Base-by-base conservation (phyloP, 1,140 invertebrate species). In the Lethrus apterus region DNA sequence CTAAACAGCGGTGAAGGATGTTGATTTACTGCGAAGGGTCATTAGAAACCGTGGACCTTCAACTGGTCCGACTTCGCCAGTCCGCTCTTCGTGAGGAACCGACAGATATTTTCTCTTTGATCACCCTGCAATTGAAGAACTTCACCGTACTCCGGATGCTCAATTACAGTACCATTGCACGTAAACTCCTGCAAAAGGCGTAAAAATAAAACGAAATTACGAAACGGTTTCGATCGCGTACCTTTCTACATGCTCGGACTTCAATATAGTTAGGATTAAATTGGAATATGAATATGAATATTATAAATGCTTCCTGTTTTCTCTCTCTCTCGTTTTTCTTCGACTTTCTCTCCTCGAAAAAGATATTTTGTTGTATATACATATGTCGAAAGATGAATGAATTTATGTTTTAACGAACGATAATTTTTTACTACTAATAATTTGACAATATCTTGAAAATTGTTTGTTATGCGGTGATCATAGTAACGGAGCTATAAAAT, bases 241-340 rank as follows among this genome's bases (percentile, higher is more conserved):
- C 90, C 84, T 95, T 96, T 81, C 99, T 99, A 83, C 93, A 97
- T 78, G 91, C 92, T 77, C 93, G 89, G 60, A 98, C 94, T n/a
- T n/a, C n/a, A n/a, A n/a, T n/a, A n/a, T n/a, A n/a, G n/a, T n/a
- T n/a, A n/a, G n/a, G n/a, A n/a, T n/a, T n/a, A n/a, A n/a, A n/a
- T n/a, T n/a, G n/a, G n/a, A n/a, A n/a, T n/a, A n/a, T n/a, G n/a
- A n/a, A n/a, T n/a, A n/a, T n/a, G n/a, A n/a, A n/a, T n/a, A n/a
- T n/a, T n/a, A n/a, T n/a, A n/a, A n/a, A n/a, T n/a, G n/a, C n/a
- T n/a, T n/a, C n/a, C n/a, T n/a, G n/a, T n/a, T n/a, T n/a, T n/a
- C n/a, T n/a, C n/a, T n/a, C n/a, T n/a, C n/a, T n/a, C n/a, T n/a
- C n/a, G n/a, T n/a, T n/a, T n/a, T n/a, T n/a, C n/a, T n/a, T n/a